Evolutionary conservation across 2,797 vertebrate species (phyloP).

Genomic region (Sphenodon punctatus): DNA sequence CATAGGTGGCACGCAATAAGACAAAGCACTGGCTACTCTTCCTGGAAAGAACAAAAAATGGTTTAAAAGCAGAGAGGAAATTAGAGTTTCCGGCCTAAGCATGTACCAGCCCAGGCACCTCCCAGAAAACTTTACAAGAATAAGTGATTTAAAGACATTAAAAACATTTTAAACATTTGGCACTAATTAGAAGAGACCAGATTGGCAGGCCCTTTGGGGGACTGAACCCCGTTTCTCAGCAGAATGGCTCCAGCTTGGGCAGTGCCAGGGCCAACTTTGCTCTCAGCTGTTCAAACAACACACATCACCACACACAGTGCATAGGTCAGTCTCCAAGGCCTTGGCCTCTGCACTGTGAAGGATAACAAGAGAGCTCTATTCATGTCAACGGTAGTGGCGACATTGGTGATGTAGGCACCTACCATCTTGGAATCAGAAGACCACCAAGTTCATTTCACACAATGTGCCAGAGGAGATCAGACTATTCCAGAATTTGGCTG

Average conservation of each 20-base stretch:
- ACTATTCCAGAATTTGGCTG: not conserved
- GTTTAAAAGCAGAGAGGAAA: conserved; percentile 11
- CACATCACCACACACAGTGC: not conserved
- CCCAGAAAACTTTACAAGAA: not conserved
- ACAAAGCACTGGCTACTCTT: not conserved
- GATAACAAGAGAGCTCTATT: not conserved
- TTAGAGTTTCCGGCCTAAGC: not conserved
- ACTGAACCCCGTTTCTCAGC: not conserved
- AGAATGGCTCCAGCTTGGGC: not conserved
- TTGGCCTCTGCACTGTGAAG: not conserved
- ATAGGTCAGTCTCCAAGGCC: not conserved
- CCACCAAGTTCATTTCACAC: not conserved
- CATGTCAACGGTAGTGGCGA: not conserved
- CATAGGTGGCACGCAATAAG: not conserved
- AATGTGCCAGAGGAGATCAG: not conserved
- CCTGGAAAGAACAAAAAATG: not conserved
- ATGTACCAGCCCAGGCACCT: not conserved
- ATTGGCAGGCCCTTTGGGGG: not conserved
- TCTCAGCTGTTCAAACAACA: not conserved
- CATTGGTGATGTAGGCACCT: not conserved
- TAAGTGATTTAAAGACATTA: not conserved
- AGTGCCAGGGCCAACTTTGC: not conserved
- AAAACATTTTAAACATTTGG: not conserved
- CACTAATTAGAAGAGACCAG: not conserved
- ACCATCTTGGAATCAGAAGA: not conserved